Evolutionary conservation across 2,113 vertebrate genomes (phyloP).

Genomic region (Melanerpes aurifrons): DNA sequence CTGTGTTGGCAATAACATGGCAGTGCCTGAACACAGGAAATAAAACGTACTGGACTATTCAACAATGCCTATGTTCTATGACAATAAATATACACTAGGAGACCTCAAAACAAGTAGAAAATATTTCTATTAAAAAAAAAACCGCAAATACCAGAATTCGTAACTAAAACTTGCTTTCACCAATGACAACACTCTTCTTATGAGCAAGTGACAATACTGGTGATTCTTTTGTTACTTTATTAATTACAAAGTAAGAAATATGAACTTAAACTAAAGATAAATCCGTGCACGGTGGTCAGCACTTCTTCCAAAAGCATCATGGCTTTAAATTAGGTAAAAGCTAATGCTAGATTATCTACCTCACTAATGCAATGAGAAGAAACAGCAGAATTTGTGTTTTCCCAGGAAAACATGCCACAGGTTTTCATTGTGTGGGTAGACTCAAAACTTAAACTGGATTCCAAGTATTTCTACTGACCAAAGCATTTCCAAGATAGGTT

Average conservation of each 20-base stretch:
- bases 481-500: not conserved
- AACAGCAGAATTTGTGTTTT: not conserved
- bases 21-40: not conserved
- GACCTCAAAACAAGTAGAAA: not conserved
- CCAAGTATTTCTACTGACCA: not conserved
- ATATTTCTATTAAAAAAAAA: not conserved
- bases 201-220: not conserved
- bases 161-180: not conserved
- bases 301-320: not conserved
- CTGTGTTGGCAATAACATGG: not conserved
- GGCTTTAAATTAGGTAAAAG: not conserved
- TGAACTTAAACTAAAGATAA: not conserved
- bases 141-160: not conserved
- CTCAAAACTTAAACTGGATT: not conserved
- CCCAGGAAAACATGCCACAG: not conserved
- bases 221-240: not conserved
- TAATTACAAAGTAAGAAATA: accelerated
- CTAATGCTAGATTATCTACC: too few relatives aligned
- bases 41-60: not conserved
- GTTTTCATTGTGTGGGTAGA: not conserved
- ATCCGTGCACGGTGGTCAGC: not conserved
- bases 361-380: not conserved
- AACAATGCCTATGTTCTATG: not conserved
- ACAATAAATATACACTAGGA: not conserved
- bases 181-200: not conserved